Conservation (phyloP, 2,888 invertebrate species). For the Drosophila sordidapex region DNA sequence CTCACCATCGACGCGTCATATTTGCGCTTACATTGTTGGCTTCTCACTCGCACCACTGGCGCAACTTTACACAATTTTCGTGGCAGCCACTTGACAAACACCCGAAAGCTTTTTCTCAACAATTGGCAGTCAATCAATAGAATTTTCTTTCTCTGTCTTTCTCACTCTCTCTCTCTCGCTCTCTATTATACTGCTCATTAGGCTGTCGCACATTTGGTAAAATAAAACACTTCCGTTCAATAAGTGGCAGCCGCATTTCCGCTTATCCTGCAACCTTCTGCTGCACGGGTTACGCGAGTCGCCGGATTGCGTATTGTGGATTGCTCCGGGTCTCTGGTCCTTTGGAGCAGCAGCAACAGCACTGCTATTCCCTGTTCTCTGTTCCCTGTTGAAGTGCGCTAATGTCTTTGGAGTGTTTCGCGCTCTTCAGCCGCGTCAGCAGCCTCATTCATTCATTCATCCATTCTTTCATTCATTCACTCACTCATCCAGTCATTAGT, state of each 20-base stretch:
- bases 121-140: slow-evolving; percentile 64
- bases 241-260: slow-evolving; percentile 72
- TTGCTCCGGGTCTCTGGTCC: slow-evolving; percentile 7
- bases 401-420: slow-evolving; percentile 82
- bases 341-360: background rate
- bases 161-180: background rate
- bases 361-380: background rate
- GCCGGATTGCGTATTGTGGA: slow-evolving; percentile 10
- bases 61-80: slow-evolving; percentile 10
- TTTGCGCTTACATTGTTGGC: slow-evolving; percentile 9
- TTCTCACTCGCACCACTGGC: slow-evolving; percentile 19
- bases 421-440: slow-evolving; percentile 64
- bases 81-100: slow-evolving; percentile 71
- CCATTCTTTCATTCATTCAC: slow-evolving; percentile 21
- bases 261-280: slow-evolving; percentile 59
- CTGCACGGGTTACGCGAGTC: slow-evolving; percentile 9
- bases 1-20: background rate
- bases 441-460: slow-evolving; percentile 30
- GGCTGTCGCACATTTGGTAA: slow-evolving; percentile 53
- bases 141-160: background rate
- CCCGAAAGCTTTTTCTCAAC: slow-evolving; percentile 70
- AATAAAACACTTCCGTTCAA: slow-evolving; percentile 74
- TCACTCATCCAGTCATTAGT: slow-evolving; percentile 56
- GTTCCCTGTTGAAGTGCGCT: slow-evolving; percentile 75
- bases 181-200: slow-evolving; percentile 59